These are phyloP conservation scores for Palythoa heliodiscus DNA, from an alignment of 92 coral and sea anemone species.

Conservation along the genomic window DNA sequence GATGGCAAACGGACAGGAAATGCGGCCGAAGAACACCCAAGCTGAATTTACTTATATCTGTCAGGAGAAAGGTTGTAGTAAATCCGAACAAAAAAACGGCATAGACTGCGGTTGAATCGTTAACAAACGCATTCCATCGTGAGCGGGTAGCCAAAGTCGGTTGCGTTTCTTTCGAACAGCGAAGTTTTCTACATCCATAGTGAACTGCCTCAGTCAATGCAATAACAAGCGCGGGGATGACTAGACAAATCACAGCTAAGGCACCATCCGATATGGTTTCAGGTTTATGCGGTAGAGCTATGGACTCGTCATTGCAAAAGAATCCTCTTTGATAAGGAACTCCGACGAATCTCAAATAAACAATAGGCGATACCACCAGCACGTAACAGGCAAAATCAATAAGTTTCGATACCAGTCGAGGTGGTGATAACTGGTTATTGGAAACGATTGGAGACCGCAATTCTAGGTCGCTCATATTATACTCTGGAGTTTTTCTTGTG, in stretches of 20 bases:
- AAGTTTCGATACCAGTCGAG: constrained; percentile 25
- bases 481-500: neutral
- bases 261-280: constrained; percentile 1
- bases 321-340: constrained; percentile 48
- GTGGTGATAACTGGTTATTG: neutral
- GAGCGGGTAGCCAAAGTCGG: neutral
- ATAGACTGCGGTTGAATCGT: neutral
- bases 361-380: constrained; percentile 1
- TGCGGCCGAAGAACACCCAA: constrained; percentile 87
- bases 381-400: constrained; percentile 22
- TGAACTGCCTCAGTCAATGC: constrained; percentile 1
- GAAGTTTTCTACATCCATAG: neutral
- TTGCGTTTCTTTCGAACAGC: neutral
- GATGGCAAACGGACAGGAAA: constrained; percentile 82
- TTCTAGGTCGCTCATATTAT: constrained; percentile 13
- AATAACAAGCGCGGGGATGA: constrained; percentile 23
- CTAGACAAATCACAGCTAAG: constrained; percentile 1
- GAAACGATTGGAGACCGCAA: neutral
- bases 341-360: constrained; percentile 16
- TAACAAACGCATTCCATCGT: constrained; percentile 13
- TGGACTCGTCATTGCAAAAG: constrained; percentile 50
- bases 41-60: constrained; percentile 89
- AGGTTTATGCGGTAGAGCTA: constrained; percentile 43
- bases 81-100: constrained; percentile 77
- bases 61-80: constrained; percentile 63